A percentile compares a stretch with the other conserved stretches of the same genome.
Evolutionary conservation across 2,797 vertebrate species (phyloP).

Genomic region (Enteromius trimaculatus): DNA sequence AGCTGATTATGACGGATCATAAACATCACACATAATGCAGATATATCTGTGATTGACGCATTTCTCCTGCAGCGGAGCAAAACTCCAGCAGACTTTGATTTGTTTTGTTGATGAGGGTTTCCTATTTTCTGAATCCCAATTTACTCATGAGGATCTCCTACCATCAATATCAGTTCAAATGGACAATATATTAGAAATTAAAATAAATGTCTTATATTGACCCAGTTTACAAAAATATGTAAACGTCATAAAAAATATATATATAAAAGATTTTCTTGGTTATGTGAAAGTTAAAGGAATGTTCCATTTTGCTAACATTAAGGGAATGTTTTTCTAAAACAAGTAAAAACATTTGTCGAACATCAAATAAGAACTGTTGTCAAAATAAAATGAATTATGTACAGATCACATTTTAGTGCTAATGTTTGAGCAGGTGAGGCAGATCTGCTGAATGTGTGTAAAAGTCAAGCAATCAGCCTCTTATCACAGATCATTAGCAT

Average conservation of each 20-base stretch:
- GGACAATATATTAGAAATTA: neutral
- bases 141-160: rapidly evolving
- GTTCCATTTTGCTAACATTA: no score
- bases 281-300: no score
- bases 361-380: no score
- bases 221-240: no score
- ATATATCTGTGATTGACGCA: neutral
- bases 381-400: no score
- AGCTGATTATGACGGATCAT: neutral
- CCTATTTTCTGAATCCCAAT: neutral
- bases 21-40: neutral
- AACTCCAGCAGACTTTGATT: neutral
- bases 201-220: neutral
- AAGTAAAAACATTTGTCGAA: no score
- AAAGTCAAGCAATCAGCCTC: neutral
- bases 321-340: no score
- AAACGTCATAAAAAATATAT: no score
- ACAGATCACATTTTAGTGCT: no score
- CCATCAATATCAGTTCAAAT: neutral
- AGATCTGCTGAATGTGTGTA: neutral
- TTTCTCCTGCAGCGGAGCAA: neutral
- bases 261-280: no score
- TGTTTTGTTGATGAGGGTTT: neutral
- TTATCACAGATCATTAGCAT: neutral
- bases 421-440: no score